These are phyloP conservation scores for Caenorhabditis sp. DNA, from an alignment of 2,888 invertebrate species.

Conservation along the genomic window DNA sequence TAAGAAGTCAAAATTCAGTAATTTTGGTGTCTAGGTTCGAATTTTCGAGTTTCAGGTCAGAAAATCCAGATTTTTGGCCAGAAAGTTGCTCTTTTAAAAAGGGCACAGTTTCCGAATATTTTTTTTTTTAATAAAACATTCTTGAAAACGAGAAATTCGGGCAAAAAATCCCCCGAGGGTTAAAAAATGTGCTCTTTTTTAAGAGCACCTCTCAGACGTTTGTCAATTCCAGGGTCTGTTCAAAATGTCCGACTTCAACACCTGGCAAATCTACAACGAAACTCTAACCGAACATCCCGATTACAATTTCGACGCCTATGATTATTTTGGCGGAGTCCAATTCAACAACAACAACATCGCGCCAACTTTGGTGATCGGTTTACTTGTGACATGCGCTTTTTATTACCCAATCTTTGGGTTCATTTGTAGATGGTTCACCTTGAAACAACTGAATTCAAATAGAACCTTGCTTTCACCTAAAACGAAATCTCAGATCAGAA, in stretches of 20 bases:
- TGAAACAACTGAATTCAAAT: conserved; percentile 12
- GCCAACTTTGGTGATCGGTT: conserved; percentile 4
- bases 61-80: too few species aligned
- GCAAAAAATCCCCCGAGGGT: too few species aligned
- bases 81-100: too few species aligned
- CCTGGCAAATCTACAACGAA: conserved; percentile 10
- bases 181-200: too few species aligned
- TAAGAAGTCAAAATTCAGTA: too few species aligned
- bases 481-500: not conserved
- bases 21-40: too few species aligned
- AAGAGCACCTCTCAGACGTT: too few species aligned
- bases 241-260: conserved; percentile 18
- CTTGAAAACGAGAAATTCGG: too few species aligned
- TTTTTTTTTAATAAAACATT: too few species aligned
- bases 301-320: conserved; percentile 21
- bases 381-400: not conserved
- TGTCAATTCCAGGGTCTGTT: too few species aligned
- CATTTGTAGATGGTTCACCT: conserved; percentile 14
- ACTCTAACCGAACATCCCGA: conserved; percentile 8
- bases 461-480: not conserved
- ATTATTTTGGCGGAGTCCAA: conserved; percentile 12
- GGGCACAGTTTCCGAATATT: too few species aligned
- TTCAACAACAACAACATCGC: conserved; percentile 16
- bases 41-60: too few species aligned
- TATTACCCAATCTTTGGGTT: conserved; percentile 5